phyloP scores from a whole-genome alignment of 1,140 invertebrate genomes.

The Brachystomella parvula region DNA sequence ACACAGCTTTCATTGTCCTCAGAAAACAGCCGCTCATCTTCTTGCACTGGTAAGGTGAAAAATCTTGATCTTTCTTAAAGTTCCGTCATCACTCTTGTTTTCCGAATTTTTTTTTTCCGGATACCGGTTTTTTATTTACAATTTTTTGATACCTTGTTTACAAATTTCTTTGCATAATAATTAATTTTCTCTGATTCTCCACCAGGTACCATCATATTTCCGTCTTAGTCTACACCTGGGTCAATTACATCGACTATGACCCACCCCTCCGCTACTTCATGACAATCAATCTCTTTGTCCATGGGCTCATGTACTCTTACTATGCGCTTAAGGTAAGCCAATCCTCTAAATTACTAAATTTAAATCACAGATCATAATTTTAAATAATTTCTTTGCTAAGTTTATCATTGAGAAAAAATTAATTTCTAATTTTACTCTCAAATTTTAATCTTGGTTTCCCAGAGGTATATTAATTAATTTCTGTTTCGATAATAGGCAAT shows the following conservation, averaged over 20 bases:
- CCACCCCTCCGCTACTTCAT: conserved; percentile 48
- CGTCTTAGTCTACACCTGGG: conserved; percentile 48
- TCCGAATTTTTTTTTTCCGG: neutral
- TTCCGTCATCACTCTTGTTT: neutral
- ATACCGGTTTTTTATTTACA: conserved; percentile 11
- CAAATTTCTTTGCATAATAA: neutral
- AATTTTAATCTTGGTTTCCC: neutral
- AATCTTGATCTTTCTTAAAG: neutral
- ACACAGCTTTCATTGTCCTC: conserved; percentile 54
- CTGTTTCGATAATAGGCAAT: conserved; percentile 18
- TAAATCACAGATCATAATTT: neutral
- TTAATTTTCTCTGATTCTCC: conserved; percentile 7
- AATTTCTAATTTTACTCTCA: neutral
- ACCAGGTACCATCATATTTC: conserved; percentile 34
- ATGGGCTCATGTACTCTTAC: conserved; percentile 47
- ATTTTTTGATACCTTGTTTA: neutral
- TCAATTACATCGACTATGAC: conserved; percentile 47
- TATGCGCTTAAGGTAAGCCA: conserved; percentile 45
- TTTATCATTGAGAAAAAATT: conserved; percentile 1
- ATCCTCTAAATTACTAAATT: neutral
- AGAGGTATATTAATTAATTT: neutral
- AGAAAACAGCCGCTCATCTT: conserved; percentile 54
- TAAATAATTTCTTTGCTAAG: conserved; percentile 9
- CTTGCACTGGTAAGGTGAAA: conserved; percentile 49
- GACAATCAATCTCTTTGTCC: conserved; percentile 50